phyloP scores from a whole-genome alignment of 2,113 vertebrate species.

The Sebastes fasciatus region DNA sequence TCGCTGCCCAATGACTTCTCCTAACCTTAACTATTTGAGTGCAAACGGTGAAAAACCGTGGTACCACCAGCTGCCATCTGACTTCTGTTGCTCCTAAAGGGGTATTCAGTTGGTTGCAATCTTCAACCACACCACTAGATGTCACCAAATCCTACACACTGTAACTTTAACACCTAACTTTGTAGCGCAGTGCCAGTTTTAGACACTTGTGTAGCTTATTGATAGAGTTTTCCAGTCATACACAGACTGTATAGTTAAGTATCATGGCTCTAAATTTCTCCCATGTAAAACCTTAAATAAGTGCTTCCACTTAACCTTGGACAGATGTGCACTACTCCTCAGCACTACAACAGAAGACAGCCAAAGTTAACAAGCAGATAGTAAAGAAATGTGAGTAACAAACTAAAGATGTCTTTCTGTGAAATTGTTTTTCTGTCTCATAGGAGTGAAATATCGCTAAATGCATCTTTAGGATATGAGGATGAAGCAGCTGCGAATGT shows the following conservation, averaged over 20 bases:
- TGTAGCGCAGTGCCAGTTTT: neutral
- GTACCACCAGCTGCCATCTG: too few species aligned
- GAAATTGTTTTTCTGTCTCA: neutral
- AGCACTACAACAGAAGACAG: neutral
- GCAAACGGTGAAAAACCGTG: too few species aligned
- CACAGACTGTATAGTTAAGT: neutral
- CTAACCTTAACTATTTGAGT: too few species aligned
- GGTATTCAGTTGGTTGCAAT: too few species aligned
- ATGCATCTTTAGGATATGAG: neutral
- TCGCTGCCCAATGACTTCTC: too few species aligned
- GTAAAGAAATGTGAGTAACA: neutral
- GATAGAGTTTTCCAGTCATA: neutral
- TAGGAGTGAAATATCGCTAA: neutral
- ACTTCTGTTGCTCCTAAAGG: too few species aligned
- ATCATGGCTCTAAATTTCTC: neutral
- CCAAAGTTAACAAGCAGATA: neutral
- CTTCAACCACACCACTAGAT: too few species aligned
- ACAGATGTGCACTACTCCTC: neutral
- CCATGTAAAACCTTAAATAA: slow-evolving; percentile 14
- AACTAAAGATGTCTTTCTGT: neutral
- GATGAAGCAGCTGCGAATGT: neutral
- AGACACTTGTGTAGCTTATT: neutral
- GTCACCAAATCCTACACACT: too few species aligned
- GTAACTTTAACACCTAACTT: neutral
- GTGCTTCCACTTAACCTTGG: slow-evolving; percentile 3